Conservation (phyloP, 2,888 invertebrate species). For the Calephelis perditalis region DNA sequence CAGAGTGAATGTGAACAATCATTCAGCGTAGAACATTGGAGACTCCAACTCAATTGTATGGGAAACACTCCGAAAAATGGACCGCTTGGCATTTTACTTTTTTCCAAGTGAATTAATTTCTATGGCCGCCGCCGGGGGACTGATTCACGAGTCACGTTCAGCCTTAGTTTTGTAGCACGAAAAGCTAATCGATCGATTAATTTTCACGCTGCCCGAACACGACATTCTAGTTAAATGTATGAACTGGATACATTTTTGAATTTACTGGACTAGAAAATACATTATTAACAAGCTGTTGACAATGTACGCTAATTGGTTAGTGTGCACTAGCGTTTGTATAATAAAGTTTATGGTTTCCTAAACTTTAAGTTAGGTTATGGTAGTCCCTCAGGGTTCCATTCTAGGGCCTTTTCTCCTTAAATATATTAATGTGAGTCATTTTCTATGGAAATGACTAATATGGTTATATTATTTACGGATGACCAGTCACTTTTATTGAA, state of each 20-base stretch:
- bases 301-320: background rate
- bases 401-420: no score
- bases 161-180: constrained; percentile 62
- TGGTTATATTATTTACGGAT: no score
- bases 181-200: constrained; percentile 73
- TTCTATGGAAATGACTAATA: no score
- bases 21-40: constrained; percentile 18
- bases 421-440: no score
- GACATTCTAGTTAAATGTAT: constrained; percentile 50
- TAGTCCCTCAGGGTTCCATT: no score
- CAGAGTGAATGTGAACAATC: constrained; percentile 29
- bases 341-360: no score
- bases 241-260: constrained; percentile 34
- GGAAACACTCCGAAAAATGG: constrained; percentile 28
- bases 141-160: constrained; percentile 62
- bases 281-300: constrained; percentile 7
- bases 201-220: constrained; percentile 67
- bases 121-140: constrained; percentile 50
- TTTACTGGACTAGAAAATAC: constrained; percentile 17
- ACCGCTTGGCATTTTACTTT: constrained; percentile 42
- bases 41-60: constrained; percentile 2
- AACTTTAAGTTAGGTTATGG: no score
- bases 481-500: no score
- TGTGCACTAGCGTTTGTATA: no score
- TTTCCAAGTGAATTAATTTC: constrained; percentile 61